Evolutionary conservation across 2,888 invertebrate genomes (phyloP), one percentile per base, ranked within the genome.

Genomic region (Cantharis nigra): DNA sequence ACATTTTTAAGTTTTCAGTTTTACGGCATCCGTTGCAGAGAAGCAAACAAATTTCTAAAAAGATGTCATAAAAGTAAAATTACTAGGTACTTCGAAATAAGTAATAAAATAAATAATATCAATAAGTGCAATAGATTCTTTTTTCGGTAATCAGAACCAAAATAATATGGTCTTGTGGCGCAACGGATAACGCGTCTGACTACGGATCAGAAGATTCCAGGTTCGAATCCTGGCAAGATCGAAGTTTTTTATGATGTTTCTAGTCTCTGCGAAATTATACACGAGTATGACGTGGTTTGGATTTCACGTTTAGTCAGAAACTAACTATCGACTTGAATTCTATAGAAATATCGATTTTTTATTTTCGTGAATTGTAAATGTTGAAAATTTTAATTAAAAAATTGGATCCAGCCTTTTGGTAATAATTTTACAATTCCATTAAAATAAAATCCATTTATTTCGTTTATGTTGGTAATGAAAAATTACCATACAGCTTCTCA

Each of bases 151-250:
- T 13, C 33, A 9, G 26, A 1, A 5, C 9, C 1, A 26, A 26
- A 9, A 9, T 9, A 26, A 9, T 1, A 33, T n/a, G 77, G 77
- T 77, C 90, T 89, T 90, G 90, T 90, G 90, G 90, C 90, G 90
- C 90, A 90, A 90, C 89, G 90, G 90, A 90, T 90, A 90, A 90
- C 90, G 90, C 90, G 90, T 90, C 90, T 89, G 89, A 89, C 89
- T 89, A 89, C 89, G 89, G 89, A 89, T 89, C 89, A 89, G 89
- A 89, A 89, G 89, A 89, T 89, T 89, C 89, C 89, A 89, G 89
- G 89, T 89, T 89, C 89, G 89, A 89, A 89, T 89, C 89, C 89
- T 89, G 89, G 89, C 89, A 89, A 89, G 89, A 78, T 78, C 78
- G 78, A 72, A 64, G 13, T 9, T 26, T 26, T 33, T 33, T 33